Evolutionary conservation across 2,113 vertebrate species (phyloP).

Genomic region (Ammodytes marinus): DNA sequence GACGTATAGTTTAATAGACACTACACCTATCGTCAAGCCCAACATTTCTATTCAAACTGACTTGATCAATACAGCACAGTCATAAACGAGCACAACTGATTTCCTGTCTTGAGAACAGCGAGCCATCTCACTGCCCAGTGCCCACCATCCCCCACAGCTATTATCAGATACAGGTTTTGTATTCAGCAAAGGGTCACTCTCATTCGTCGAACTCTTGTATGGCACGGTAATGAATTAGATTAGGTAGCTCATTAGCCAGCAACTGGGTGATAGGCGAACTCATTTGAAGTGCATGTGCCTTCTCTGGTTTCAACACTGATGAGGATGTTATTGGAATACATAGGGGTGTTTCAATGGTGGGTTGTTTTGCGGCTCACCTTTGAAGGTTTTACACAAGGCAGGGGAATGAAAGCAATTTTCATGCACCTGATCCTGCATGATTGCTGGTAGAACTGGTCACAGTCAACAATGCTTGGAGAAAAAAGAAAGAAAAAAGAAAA

Average conservation of each 20-base stretch:
- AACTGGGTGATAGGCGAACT: slow-evolving; percentile 52
- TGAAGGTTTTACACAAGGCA: slow-evolving; percentile 42
- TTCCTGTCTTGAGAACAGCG: slow-evolving; percentile 6
- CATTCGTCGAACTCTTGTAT: slow-evolving; percentile 72
- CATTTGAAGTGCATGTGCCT: slow-evolving; percentile 67
- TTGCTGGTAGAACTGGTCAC: slow-evolving; percentile 12
- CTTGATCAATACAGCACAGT: not conserved
- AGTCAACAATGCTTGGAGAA: slow-evolving; percentile 10
- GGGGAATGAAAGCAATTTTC: slow-evolving; percentile 51
- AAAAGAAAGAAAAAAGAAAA: slow-evolving; percentile 6
- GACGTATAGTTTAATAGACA: not conserved
- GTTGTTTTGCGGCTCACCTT: slow-evolving; percentile 42
- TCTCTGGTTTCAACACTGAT: slow-evolving; percentile 59
- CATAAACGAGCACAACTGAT: slow-evolving; percentile 22
- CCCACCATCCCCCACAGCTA: not conserved
- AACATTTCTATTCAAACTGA: not conserved
- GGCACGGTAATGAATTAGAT: slow-evolving; percentile 70
- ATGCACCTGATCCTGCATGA: slow-evolving; percentile 31
- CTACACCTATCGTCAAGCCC: not conserved
- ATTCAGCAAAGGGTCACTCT: slow-evolving; percentile 65
- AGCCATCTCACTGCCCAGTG: not conserved
- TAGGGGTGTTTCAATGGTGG: slow-evolving; percentile 30
- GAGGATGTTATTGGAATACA: slow-evolving; percentile 41
- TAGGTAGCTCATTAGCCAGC: slow-evolving; percentile 72
- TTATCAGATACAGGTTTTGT: slow-evolving; percentile 50